Evolutionary conservation across 2,113 vertebrate genomes (phyloP), one percentile per base, ranked within the genome.

Genomic region (Malurus melanocephalus): DNA sequence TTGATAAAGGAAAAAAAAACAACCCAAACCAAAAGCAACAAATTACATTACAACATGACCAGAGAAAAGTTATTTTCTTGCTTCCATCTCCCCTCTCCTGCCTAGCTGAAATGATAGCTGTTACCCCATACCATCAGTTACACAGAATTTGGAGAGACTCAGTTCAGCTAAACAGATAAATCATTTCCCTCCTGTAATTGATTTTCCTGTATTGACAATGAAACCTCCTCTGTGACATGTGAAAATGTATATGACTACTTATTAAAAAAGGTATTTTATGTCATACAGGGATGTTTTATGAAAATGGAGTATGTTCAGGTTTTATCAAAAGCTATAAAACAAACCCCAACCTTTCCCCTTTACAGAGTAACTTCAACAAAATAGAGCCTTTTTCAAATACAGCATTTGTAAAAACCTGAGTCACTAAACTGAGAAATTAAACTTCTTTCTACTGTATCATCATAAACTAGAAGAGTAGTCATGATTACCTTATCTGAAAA

Each of bases 391-490:
- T 76, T 72, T 51, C 33, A 74, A 35, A 19, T 40, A 85, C 13
- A 48, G 23, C 45, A 69, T 80, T 35, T 80, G 17, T 48, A 92
- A 73, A 72, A 92, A 51, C 60, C 78, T 68, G 46, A 89, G n/a
- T 61, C 20, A 61, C 30, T 68, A 49, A 21, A 60, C 1, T 66
- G n/a, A 95, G 51, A 69, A 73, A 68, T 61, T 40, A 65, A 81
- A 57, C 16, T 79, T 76, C 27, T 51, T 77, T 52, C 42, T 78
- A 43, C 22, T 67, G 8, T 30, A 48, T 67, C 30, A 51, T 38
- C 55, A 71, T 66, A 75, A 87, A 68, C 27, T 16, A 38, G 30
- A 72, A 23, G 43, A 81, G 75, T 0, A 65, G 32, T 38, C 59
- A 40, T 11, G 32, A 64, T 42, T n/a, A 48, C 21, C n/a, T 64